Evolutionary conservation across 2,113 vertebrate genomes (phyloP).

Genomic region (Osmerus mordax): DNA sequence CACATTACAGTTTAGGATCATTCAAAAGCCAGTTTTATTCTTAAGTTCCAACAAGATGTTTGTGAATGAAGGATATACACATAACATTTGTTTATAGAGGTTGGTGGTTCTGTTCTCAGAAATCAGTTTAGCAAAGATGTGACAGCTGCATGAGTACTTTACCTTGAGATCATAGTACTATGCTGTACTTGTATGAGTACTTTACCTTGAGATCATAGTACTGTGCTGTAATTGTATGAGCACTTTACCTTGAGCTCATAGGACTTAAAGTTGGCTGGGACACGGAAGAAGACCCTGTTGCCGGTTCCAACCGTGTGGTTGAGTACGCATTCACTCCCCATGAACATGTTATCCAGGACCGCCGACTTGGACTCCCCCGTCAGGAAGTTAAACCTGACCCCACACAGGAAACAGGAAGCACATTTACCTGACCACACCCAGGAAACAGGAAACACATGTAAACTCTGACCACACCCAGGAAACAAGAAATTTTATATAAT

Average conservation of each 20-base stretch:
- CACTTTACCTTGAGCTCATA: conserved; percentile 79
- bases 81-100: too few relatives aligned
- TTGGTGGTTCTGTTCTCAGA: neutral
- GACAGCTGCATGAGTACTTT: neutral
- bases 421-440: too few relatives aligned
- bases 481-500: too few relatives aligned
- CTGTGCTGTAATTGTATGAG: neutral
- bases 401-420: neutral
- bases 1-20: neutral
- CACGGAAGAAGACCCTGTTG: conserved; percentile 68
- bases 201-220: conserved; percentile 65
- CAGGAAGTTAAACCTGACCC: conserved; percentile 79
- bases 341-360: conserved; percentile 82
- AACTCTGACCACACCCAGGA: too few relatives aligned
- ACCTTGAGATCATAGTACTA: neutral
- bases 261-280: conserved; percentile 80
- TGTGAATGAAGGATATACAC: too few relatives aligned
- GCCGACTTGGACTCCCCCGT: conserved; percentile 76
- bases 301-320: conserved; percentile 59
- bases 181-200: neutral
- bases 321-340: conserved; percentile 76
- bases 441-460: too few relatives aligned
- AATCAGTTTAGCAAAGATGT: neutral
- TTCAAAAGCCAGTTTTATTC: neutral
- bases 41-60: too few relatives aligned